Evolutionary conservation across 2,113 vertebrate genomes (phyloP).

Genomic region (Alouatta palliata): DNA sequence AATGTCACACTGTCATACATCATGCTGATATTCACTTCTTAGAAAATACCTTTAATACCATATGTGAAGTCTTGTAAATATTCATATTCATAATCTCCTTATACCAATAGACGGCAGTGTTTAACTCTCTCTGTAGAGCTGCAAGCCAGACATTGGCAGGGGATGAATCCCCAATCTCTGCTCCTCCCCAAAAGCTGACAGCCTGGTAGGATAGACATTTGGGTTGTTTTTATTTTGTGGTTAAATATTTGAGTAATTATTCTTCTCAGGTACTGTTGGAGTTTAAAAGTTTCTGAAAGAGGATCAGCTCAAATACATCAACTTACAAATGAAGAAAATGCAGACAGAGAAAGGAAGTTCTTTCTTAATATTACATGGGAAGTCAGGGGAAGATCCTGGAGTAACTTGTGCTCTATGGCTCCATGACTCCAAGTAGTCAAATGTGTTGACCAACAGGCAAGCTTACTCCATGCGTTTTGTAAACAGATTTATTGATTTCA

Average conservation of each 20-base stretch:
- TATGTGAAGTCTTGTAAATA: not conserved
- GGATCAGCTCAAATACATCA: not conserved
- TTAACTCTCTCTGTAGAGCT: fast-evolving
- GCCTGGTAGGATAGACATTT: not conserved
- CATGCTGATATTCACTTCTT: not conserved
- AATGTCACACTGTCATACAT: not conserved
- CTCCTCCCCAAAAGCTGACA: not conserved
- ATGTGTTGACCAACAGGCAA: not conserved
- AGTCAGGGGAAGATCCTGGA: not conserved
- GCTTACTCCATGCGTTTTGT: not conserved
- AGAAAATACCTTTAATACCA: not conserved
- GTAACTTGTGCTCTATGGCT: not conserved
- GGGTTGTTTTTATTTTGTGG: not conserved
- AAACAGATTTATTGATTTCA: not conserved
- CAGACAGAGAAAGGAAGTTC: not conserved
- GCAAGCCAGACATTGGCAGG: not conserved
- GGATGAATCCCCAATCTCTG: no score
- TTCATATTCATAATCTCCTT: not conserved
- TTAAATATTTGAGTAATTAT: not conserved
- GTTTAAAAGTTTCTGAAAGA: not conserved
- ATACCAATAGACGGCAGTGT: not conserved
- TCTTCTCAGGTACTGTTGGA: not conserved
- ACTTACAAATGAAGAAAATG: not conserved
- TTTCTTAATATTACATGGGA: not conserved
- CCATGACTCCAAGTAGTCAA: not conserved